Percentiles rank a stretch among this genome's conserved stretches.
phyloP scores from a whole-genome alignment of 2,797 vertebrate genomes.

The Pempheris klunzingeri region DNA sequence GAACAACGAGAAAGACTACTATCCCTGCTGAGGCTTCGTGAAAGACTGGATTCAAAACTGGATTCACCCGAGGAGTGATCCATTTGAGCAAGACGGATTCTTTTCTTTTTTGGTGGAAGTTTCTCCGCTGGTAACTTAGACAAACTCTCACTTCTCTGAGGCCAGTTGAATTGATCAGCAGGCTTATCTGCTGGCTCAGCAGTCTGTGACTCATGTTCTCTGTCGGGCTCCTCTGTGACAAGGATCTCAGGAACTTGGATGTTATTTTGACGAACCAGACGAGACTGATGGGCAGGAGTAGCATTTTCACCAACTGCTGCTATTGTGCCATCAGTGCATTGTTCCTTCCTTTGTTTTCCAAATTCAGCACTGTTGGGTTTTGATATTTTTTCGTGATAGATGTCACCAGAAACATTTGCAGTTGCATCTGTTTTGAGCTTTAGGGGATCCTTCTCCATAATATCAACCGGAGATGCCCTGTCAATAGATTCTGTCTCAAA shows the following conservation, averaged over 20 bases:
- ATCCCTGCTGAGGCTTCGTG: slow-evolving; percentile 94
- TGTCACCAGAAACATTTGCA: slow-evolving; percentile 67
- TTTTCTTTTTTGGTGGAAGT: slow-evolving; percentile 98
- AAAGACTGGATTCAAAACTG: slow-evolving; percentile 93
- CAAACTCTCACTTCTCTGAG: slow-evolving; percentile 95
- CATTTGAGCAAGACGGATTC: slow-evolving; percentile 96
- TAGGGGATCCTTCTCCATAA: slow-evolving; percentile 85
- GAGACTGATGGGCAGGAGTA: slow-evolving; percentile 86
- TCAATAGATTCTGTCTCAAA: slow-evolving; percentile 94
- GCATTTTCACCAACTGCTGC: slow-evolving; percentile 77
- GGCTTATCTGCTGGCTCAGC: slow-evolving; percentile 88
- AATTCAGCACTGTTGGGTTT: slow-evolving; percentile 73
- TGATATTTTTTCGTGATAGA: slow-evolving; percentile 78
- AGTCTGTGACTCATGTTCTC: slow-evolving; percentile 89
- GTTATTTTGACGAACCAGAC: slow-evolving; percentile 96
- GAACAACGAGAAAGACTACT: slow-evolving; percentile 95
- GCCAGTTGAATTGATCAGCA: slow-evolving; percentile 95
- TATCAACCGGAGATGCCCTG: slow-evolving; percentile 86
- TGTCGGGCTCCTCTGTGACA: slow-evolving; percentile 97
- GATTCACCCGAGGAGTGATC: slow-evolving; percentile 97
- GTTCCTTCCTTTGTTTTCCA: slow-evolving; percentile 79
- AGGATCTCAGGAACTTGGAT: slow-evolving; percentile 99
- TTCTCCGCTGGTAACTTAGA: slow-evolving; percentile 98
- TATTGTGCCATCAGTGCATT: slow-evolving; percentile 72
- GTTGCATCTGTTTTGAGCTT: slow-evolving; percentile 82